Evolutionary conservation across 1,140 invertebrate genomes (phyloP).

Genomic region (Drosophila albomicans): DNA sequence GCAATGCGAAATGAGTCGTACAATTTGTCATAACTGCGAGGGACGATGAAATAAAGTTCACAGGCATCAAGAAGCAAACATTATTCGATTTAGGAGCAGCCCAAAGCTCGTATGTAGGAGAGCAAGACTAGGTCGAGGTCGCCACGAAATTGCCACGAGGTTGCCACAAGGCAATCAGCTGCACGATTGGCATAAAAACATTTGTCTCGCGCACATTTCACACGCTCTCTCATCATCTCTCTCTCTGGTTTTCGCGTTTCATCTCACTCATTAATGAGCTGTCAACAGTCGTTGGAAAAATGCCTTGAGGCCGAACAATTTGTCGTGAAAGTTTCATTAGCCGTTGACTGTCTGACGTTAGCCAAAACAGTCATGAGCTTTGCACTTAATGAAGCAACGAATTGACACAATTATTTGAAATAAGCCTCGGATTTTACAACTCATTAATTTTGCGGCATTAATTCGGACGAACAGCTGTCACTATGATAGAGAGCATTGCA

Average conservation of each 20-base stretch:
- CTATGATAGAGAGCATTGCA: slow-evolving; percentile 15
- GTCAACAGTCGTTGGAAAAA: slow-evolving; percentile 42
- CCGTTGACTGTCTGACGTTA: slow-evolving; percentile 31
- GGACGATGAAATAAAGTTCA: slow-evolving; percentile 15
- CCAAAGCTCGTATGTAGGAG: slow-evolving; percentile 7
- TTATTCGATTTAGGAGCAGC: slow-evolving; percentile 36
- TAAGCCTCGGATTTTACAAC: slow-evolving; percentile 42
- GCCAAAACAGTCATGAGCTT: slow-evolving; percentile 30
- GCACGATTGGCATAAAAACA: slow-evolving; percentile 42
- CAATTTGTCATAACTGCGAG: slow-evolving; percentile 49
- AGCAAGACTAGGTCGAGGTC: slow-evolving; percentile 41
- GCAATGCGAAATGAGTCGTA: slow-evolving; percentile 42
- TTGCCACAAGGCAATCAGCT: slow-evolving; percentile 48
- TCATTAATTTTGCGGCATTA: slow-evolving; percentile 50
- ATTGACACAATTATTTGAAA: slow-evolving; percentile 40
- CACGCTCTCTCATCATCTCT: neutral
- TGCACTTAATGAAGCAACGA: slow-evolving; percentile 36
- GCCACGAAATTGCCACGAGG: slow-evolving; percentile 20
- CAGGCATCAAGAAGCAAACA: slow-evolving; percentile 21
- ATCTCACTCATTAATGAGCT: slow-evolving; percentile 45
- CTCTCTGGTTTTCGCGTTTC: neutral
- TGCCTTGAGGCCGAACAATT: slow-evolving; percentile 37
- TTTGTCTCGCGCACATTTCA: slow-evolving; percentile 21
- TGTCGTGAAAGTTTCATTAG: slow-evolving; percentile 44
- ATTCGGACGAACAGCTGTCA: slow-evolving; percentile 45